These are phyloP conservation scores for Homalodisca vitripennis DNA, from an alignment of 1,140 invertebrate species.

Conservation along the genomic window DNA sequence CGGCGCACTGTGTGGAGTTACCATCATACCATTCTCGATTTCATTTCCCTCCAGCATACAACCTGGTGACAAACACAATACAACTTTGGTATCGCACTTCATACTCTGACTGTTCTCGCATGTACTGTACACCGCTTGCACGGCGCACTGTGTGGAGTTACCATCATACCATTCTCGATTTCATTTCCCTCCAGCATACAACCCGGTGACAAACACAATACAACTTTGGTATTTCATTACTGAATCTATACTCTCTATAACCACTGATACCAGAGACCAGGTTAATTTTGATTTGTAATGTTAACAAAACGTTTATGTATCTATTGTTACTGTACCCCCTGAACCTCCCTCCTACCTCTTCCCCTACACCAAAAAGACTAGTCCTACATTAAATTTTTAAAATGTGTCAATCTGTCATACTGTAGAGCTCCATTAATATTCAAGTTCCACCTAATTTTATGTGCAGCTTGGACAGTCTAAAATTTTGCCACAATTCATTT, in stretches of 20 bases:
- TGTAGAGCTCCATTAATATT: too few species aligned
- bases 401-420: too few species aligned
- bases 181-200: slow-evolving; percentile 62
- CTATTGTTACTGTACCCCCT: too few species aligned
- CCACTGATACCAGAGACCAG: not conserved
- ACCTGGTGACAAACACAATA: slow-evolving; percentile 47
- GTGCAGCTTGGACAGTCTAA: too few species aligned
- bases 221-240: not conserved
- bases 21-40: slow-evolving; percentile 55
- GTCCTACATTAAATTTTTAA: too few species aligned
- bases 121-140: slow-evolving; percentile 57
- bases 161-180: slow-evolving; percentile 55
- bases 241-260: not conserved
- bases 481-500: too few species aligned
- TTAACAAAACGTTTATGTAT: too few species aligned
- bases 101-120: not conserved
- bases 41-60: slow-evolving; percentile 62
- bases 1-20: slow-evolving; percentile 53
- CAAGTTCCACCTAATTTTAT: too few species aligned
- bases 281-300: too few species aligned
- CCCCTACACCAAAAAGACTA: too few species aligned
- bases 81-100: not conserved
- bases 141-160: slow-evolving; percentile 53
- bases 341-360: too few species aligned
- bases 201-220: slow-evolving; percentile 46